phyloP scores from a whole-genome alignment of 2,113 vertebrate genomes.

The Zapus hudsonius region DNA sequence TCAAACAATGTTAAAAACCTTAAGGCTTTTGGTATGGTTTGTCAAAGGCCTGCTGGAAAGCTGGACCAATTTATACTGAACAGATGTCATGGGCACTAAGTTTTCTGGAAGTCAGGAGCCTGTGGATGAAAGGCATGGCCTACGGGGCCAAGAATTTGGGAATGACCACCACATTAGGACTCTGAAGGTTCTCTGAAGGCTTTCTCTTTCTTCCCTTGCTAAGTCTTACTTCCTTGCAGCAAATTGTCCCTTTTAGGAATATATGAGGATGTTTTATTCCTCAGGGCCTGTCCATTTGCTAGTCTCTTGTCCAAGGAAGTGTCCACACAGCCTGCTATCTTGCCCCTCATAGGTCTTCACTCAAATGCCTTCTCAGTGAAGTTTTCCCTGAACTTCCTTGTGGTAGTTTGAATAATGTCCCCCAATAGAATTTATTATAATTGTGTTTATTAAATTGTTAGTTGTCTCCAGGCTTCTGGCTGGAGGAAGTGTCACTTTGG shows the following conservation, averaged over 20 bases:
- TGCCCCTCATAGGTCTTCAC: fast-evolving
- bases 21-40: background rate
- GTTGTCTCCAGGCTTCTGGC: too few relatives aligned
- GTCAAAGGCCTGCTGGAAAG: background rate
- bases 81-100: background rate
- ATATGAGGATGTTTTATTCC: background rate
- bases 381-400: background rate
- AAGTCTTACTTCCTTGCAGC: background rate
- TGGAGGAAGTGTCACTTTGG: too few relatives aligned
- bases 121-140: too few relatives aligned
- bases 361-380: background rate
- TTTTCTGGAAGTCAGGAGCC: background rate
- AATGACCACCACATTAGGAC: too few relatives aligned
- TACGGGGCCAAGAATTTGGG: background rate
- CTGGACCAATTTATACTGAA: background rate
- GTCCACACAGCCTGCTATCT: background rate
- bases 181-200: background rate
- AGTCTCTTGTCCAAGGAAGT: background rate
- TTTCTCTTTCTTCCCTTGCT: background rate
- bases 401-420: too few relatives aligned
- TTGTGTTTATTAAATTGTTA: too few relatives aligned
- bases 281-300: background rate
- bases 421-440: too few relatives aligned
- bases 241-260: background rate
- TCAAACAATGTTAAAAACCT: background rate